These are phyloP conservation scores for Gambelia wislizenii DNA, from an alignment of 2,797 vertebrate genomes.

Conservation along the genomic window DNA sequence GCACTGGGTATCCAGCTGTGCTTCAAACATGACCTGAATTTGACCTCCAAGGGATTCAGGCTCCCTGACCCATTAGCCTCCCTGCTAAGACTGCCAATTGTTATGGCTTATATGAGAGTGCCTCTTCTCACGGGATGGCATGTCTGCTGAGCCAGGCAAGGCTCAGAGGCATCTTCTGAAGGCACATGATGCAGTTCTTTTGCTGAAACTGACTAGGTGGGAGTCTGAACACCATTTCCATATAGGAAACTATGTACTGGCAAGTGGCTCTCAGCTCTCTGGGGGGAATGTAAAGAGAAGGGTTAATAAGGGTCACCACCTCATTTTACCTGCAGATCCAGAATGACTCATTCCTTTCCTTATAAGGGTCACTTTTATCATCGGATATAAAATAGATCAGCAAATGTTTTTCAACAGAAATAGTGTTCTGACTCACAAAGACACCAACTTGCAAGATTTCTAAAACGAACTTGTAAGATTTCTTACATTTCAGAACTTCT, in stretches of 20 bases:
- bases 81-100: constrained; percentile 52
- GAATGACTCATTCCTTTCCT: not conserved
- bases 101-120: not conserved
- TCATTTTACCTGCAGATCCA: constrained; percentile 18
- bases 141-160: not conserved
- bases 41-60: constrained; percentile 33
- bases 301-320: constrained; percentile 11
- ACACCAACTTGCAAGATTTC: too few species aligned
- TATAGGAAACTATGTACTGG: not conserved
- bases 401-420: too few species aligned
- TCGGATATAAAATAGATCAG: not conserved
- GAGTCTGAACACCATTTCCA: not conserved
- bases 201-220: not conserved
- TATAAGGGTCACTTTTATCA: too few species aligned
- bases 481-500: too few species aligned
- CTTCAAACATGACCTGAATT: constrained; percentile 32
- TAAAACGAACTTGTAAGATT: too few species aligned
- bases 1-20: not conserved
- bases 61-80: constrained; percentile 46
- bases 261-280: not conserved
- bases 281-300: not conserved
- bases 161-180: not conserved
- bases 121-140: not conserved
- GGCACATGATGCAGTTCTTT: not conserved
- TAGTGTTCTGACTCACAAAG: too few species aligned